phyloP scores from a whole-genome alignment of 2,888 invertebrate species.

The Odontocerum albicorne region DNA sequence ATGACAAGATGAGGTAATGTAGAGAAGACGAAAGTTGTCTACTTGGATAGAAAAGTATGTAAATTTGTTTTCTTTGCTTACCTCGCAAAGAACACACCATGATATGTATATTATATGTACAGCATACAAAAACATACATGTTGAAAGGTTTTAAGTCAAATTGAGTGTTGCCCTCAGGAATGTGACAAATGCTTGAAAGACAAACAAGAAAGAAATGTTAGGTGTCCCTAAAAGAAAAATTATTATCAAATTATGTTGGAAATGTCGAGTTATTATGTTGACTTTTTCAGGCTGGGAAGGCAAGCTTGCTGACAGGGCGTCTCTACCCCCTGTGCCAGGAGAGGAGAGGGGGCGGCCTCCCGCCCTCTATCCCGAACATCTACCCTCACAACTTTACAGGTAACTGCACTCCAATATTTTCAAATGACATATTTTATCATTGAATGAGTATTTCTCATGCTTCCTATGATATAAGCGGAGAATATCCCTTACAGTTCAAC shows the following conservation, averaged over 20 bases:
- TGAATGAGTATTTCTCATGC: too few species aligned
- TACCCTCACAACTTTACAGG: slow-evolving; percentile 37
- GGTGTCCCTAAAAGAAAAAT: too few species aligned
- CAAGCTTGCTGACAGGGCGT: slow-evolving; percentile 69
- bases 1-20: too few species aligned
- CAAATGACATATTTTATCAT: not conserved
- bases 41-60: too few species aligned
- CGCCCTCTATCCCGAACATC: slow-evolving; percentile 22
- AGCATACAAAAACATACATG: not conserved
- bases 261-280: not conserved
- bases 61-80: too few species aligned
- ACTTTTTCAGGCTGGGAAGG: slow-evolving; percentile 53
- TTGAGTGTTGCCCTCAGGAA: not conserved
- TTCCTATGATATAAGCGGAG: too few species aligned
- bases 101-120: not conserved
- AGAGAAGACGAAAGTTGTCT: too few species aligned
- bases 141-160: not conserved
- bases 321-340: slow-evolving; percentile 84
- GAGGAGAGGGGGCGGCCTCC: slow-evolving; percentile 55
- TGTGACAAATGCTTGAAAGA: too few species aligned
- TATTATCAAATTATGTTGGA: too few species aligned
- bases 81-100: too few species aligned
- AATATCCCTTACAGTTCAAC: too few species aligned
- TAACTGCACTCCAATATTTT: slow-evolving; percentile 20
- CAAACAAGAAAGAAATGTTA: too few species aligned